phyloP scores from a whole-genome alignment of 2,797 vertebrate species.

The Gymnothorax javanicus region DNA sequence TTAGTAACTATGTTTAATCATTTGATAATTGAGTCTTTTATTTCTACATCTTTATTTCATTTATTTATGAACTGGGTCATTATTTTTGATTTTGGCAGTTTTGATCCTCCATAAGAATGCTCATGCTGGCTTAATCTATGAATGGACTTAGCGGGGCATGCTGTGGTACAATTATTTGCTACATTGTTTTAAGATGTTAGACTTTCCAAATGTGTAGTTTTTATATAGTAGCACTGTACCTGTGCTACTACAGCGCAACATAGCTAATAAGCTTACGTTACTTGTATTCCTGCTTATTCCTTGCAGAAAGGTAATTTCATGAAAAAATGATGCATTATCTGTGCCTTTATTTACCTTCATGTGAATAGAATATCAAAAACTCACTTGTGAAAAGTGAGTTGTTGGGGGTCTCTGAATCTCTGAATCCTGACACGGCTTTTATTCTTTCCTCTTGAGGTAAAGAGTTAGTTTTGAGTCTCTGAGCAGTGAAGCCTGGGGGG shows the following conservation, averaged over 20 bases:
- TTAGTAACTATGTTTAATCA: too few species aligned
- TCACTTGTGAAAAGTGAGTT: neutral
- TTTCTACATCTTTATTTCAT: too few species aligned
- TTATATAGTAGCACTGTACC: neutral
- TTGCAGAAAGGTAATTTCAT: neutral
- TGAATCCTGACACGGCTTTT: neutral
- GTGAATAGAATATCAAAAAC: neutral
- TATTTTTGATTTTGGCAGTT: neutral
- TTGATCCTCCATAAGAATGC: neutral
- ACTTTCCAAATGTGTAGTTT: neutral
- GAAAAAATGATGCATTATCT: neutral
- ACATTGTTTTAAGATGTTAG: neutral
- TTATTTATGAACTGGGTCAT: too few species aligned
- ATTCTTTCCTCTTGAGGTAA: neutral
- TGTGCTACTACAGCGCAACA: too few species aligned
- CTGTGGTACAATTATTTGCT: neutral
- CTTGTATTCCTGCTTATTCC: neutral
- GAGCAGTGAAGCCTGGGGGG: neutral
- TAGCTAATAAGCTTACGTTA: neutral
- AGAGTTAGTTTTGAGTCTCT: neutral
- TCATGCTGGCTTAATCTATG: too few species aligned
- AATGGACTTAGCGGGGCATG: neutral
- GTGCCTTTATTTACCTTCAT: neutral
- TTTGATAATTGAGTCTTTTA: too few species aligned
- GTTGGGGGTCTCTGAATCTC: neutral